A percentile compares a stretch with the other conserved stretches of the same genome.
These are phyloP conservation scores for Loripinus fragilis DNA, from an alignment of 2,888 invertebrate species.

Conservation along the genomic window DNA sequence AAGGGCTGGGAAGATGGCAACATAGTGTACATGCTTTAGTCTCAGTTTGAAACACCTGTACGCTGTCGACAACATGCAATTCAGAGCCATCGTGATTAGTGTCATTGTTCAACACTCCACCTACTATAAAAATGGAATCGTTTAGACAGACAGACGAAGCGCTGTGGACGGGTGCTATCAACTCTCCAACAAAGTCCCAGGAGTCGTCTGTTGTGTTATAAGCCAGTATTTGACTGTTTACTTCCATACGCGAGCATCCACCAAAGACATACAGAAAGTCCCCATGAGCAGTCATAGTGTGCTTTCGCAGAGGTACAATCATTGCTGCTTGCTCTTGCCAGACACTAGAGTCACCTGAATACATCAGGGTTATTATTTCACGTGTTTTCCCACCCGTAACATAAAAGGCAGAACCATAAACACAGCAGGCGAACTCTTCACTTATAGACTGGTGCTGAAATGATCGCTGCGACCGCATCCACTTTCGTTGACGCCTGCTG, in stretches of 20 bases:
- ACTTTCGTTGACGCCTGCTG: background rate
- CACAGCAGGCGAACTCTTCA: background rate
- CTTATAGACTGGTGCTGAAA: background rate
- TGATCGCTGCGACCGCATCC: background rate
- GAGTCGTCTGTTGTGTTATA: constrained; percentile 29
- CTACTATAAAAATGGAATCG: constrained; percentile 44
- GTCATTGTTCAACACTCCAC: constrained; percentile 27
- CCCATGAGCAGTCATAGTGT: constrained; percentile 26
- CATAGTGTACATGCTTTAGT: constrained; percentile 31
- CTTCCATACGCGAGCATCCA: constrained; percentile 2
- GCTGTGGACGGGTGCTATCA: constrained; percentile 38
- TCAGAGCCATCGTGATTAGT: background rate
- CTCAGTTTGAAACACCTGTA: constrained; percentile 39
- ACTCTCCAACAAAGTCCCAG: constrained; percentile 41
- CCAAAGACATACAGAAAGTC: background rate
- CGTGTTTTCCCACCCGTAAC: background rate
- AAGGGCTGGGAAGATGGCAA: constrained; percentile 36
- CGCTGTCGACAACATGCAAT: constrained; percentile 23
- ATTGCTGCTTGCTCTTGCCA: constrained; percentile 2
- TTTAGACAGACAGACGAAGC: constrained; percentile 40
- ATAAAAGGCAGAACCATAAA: background rate
- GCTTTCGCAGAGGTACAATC: constrained; percentile 20
- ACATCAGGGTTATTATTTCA: background rate
- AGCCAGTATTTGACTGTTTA: constrained; percentile 33
- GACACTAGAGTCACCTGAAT: background rate